Base-by-base conservation (phyloP, 2,797 vertebrate species). In the Darevskia nairensis region DNA sequence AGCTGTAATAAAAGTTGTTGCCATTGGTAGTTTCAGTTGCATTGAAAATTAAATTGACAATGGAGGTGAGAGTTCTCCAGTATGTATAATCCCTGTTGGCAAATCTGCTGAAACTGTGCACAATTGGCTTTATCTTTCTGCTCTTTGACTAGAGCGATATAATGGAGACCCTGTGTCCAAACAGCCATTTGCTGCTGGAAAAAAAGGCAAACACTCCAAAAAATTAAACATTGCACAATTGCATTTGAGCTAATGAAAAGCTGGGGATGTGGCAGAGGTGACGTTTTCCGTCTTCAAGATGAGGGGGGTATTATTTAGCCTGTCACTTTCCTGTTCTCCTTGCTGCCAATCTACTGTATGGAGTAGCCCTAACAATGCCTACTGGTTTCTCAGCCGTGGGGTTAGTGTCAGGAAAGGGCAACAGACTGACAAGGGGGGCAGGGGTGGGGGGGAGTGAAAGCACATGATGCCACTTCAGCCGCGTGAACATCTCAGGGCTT, bases 161-260 rank as follows among this genome's bases (percentile, higher is more conserved):
- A 96, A 96, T 91, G 90, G 94, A 91, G 90, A 93, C 91, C 92
- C 92, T 94, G 91, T 90, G 91, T 95, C 94, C 94, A 91, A 95
- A 93, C 86, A 95, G 93, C 92, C 94, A 96, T 96, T 96, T 94
- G 85, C 89, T 92, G 90, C 89, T 92, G 91, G 87, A 3, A 93
- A 94, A 94, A 95, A 89, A 89, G 93, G 93, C 89, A 97, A 96
- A 95, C 95, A 94, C 94, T 96, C 94, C 92, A 94, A 94, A 95
- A 87, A 96, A 94, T 92, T 95, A 95, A 95, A 95, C 92, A 92
- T 94, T 90, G 89, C 89, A 95, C 90, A 94, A 95, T 94, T 88
- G 93, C 90, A 87, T 94, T 96, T 91, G 94, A 85, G 87, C 86
- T 86, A 92, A 94, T 91, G 91, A 95, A 50, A 95, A 95, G 92